Conservation (phyloP, 2,113 vertebrate genomes). For the Heterocephalus glaber region DNA sequence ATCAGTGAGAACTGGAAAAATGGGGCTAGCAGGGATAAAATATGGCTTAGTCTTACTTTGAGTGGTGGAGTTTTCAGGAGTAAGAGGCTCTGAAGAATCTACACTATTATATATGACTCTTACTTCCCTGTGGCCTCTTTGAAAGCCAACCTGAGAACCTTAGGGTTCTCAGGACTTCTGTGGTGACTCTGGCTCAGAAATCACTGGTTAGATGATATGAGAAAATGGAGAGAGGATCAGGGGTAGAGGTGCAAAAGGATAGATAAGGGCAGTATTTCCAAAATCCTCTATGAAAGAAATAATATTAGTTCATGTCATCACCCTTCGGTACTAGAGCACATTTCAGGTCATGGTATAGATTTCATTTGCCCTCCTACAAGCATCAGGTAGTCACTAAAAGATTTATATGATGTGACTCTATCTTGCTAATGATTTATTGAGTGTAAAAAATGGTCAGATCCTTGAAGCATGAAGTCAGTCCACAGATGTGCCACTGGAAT, state of each 20-base stretch:
- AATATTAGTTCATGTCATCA: background rate
- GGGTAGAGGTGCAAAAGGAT: fast-evolving
- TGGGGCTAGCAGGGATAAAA: fast-evolving
- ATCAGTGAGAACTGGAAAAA: background rate
- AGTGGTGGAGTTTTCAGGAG: background rate
- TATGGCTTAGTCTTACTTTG: background rate
- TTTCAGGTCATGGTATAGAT: background rate
- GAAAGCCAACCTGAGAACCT: background rate
- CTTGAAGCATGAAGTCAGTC: conserved; percentile 21
- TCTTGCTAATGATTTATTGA: background rate
- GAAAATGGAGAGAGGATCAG: background rate
- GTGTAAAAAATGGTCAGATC: conserved; percentile 1
- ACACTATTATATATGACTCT: background rate
- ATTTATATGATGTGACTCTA: background rate
- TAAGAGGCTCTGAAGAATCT: background rate
- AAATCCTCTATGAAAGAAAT: background rate
- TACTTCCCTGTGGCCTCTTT: background rate
- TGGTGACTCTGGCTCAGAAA: background rate
- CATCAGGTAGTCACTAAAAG: background rate
- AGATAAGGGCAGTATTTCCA: background rate
- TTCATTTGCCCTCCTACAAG: background rate
- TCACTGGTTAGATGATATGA: background rate
- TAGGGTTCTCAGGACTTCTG: fast-evolving
- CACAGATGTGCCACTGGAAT: conserved; percentile 33
- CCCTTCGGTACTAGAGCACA: background rate